Conservation (phyloP, 92 coral and sea anemone species). For the Zoanthus sansibaricus region DNA sequence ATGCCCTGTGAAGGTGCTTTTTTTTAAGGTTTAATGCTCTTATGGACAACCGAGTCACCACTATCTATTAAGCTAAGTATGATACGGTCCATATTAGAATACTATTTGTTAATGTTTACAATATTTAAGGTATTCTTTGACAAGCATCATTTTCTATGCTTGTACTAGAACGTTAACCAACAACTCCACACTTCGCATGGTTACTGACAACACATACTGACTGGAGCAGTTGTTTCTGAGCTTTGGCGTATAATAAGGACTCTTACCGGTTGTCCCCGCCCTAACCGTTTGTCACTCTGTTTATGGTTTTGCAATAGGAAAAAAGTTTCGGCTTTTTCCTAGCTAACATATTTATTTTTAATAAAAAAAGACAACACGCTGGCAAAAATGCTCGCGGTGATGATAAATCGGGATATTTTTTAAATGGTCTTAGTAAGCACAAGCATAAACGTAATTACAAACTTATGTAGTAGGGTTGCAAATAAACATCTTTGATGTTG, state of each 20-base stretch:
- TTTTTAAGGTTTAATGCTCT: too few relatives aligned
- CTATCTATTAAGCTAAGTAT: too few relatives aligned
- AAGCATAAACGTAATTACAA: not conserved
- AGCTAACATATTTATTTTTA: not conserved
- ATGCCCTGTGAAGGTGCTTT: too few relatives aligned
- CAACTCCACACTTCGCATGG: not conserved
- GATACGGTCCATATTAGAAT: not conserved
- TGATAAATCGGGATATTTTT: too few relatives aligned
- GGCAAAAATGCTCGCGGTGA: too few relatives aligned
- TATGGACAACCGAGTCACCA: too few relatives aligned
- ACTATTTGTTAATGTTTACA: not conserved
- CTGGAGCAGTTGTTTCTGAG: not conserved
- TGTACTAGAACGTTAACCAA: not conserved
- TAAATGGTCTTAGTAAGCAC: too few relatives aligned
- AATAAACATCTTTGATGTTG: not conserved
- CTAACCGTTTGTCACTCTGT: not conserved
- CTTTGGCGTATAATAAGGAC: not conserved
- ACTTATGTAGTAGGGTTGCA: not conserved
- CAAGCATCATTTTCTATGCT: not conserved
- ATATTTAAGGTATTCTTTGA: not conserved
- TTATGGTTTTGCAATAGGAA: not conserved
- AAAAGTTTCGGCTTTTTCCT: not conserved
- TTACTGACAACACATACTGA: not conserved
- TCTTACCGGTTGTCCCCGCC: not conserved
- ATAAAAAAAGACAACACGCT: too few relatives aligned